Conservation (phyloP, 2,888 invertebrate species). For the Drosophila yooni region DNA sequence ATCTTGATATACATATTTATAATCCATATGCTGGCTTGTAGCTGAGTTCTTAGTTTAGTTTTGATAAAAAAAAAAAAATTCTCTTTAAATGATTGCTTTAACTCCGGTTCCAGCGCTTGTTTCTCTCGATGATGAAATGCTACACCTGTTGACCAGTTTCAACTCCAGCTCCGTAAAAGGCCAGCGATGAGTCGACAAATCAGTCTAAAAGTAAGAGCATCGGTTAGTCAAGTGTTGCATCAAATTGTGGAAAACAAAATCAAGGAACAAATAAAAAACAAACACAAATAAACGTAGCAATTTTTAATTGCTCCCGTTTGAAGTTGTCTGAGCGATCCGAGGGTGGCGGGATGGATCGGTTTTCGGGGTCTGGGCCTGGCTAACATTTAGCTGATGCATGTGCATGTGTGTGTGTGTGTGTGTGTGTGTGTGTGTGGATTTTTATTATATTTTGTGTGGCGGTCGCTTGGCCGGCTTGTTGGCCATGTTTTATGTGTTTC, state of each 20-base stretch:
- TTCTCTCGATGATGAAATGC: neutral
- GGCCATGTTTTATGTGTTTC: conserved; percentile 79
- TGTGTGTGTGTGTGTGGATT: conserved; percentile 43
- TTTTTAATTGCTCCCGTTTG: conserved; percentile 73
- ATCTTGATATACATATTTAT: neutral
- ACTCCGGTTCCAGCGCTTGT: neutral
- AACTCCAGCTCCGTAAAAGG: neutral
- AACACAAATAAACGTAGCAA: conserved; percentile 59
- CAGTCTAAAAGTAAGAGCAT: conserved; percentile 20
- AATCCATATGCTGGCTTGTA: neutral
- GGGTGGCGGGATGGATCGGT: conserved; percentile 41
- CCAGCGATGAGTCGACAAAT: neutral
- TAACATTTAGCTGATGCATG: conserved; percentile 40
- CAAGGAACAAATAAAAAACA: conserved; percentile 14
- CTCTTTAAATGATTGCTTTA: neutral
- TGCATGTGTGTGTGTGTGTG: conserved; percentile 19
- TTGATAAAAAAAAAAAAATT: neutral
- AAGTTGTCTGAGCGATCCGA: conserved; percentile 46
- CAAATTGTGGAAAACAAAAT: conserved; percentile 24
- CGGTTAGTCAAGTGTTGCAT: conserved; percentile 35
- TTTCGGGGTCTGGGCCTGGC: conserved; percentile 45
- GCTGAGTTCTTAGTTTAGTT: neutral
- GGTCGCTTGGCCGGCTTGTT: conserved; percentile 61
- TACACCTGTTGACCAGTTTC: neutral
- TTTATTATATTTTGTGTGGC: conserved; percentile 68